A percentile compares a stretch with the other conserved stretches of the same genome.
These are phyloP conservation scores for Calcarius lapponicus DNA, from an alignment of 2,797 vertebrate species.

Conservation along the genomic window DNA sequence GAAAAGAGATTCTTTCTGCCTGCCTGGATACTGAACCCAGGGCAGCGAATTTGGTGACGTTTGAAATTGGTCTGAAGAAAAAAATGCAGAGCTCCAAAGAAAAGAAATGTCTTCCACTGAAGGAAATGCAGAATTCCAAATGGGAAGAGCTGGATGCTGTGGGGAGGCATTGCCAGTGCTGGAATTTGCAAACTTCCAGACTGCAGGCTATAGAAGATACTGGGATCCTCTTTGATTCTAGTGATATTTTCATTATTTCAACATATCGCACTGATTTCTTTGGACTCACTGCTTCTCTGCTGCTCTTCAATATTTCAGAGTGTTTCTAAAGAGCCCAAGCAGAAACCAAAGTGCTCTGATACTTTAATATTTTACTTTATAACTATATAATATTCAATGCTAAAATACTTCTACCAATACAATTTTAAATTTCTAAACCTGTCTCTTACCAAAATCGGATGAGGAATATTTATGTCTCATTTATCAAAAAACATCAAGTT, in stretches of 20 bases:
- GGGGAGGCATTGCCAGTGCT: rapidly evolving
- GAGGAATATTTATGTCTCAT: not conserved
- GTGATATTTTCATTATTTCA: not conserved
- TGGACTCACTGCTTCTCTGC: not conserved
- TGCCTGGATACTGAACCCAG: not conserved
- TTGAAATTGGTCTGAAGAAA: not conserved
- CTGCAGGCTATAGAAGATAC: not conserved
- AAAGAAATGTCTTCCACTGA: not conserved
- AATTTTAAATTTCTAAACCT: not conserved
- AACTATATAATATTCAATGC: not conserved
- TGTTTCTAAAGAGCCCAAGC: not conserved
- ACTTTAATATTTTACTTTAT: not conserved
- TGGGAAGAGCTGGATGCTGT: rapidly evolving
- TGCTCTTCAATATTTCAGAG: not conserved
- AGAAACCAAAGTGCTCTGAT: not conserved
- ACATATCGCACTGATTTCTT: not conserved
- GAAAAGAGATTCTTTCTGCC: not conserved
- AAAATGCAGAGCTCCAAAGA: not conserved
- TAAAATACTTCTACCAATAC: not conserved
- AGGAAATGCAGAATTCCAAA: not conserved
- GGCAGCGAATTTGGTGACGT: rapidly evolving
- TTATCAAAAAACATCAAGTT: not conserved
- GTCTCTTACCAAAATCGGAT: not conserved
- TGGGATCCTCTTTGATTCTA: not conserved
- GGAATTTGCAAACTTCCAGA: not conserved